Evolutionary conservation across 2,113 vertebrate genomes (phyloP), one percentile per base, ranked within the genome.

Genomic region (Amia ocellicauda): DNA sequence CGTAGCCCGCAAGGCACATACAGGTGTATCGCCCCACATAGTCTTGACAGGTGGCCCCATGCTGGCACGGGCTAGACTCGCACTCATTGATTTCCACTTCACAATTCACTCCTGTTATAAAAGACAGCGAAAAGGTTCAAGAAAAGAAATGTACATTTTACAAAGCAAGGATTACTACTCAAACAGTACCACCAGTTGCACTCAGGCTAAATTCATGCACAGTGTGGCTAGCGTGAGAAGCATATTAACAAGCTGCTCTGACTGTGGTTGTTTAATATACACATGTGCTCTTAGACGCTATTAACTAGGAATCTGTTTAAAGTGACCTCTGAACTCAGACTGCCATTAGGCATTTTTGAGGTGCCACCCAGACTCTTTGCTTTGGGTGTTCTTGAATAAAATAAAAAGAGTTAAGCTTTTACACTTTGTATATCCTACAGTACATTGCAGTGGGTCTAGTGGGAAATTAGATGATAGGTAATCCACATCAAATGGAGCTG

Each of bases 11-110:
- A 19, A 74, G 51, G 50, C 96, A 99, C 64, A 87, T 77, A 54
- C 96, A 99, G 42, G 66, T 82, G 88, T 95, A 96, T 63, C 77
- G 72, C 27, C 92, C 94, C 17, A 98, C 36, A 0, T 90, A 75
- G 71, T 98, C 93, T 19, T 26, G 70, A 78, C 96, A 99, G 22
- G 83, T 84, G 63, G 88, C 94, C 3, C 91, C 91, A 0, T 99
- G 93, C 81, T 88, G 87, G 77, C 96, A 98, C 45, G 96, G 96
- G 0, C 47, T 69, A 0, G 77, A 86, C 40, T 85, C 90, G 13
- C 96, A 99, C 78, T 99, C 94, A 55, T 98, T 86, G 31, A 96
- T 91, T 74, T 98, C 95, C 50, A 72, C 67, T 47, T 95, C 92
- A 26, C 96, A 98, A 75, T 93, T 97, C 52, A 91, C 41, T n/a